Conservation (phyloP, 2,113 vertebrate genomes). For the Scartelaos histophorus region DNA sequence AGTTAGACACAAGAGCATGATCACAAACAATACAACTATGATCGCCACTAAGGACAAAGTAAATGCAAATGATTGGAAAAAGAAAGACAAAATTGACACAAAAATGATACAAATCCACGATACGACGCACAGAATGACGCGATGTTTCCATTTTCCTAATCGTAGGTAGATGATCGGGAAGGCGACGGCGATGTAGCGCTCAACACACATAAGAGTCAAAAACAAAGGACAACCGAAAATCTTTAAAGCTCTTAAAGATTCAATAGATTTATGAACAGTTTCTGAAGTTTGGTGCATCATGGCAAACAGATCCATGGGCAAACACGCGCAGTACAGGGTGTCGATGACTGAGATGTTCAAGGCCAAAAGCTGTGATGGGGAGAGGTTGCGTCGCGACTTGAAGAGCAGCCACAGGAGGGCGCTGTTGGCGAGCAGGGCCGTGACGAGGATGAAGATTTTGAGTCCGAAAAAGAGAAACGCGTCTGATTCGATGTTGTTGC, state of each 20-base stretch:
- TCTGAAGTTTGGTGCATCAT: background rate
- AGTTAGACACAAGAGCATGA: slow-evolving; percentile 51
- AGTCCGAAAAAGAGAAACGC: slow-evolving; percentile 1
- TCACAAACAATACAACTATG: slow-evolving; percentile 30
- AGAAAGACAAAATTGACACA: slow-evolving; percentile 4
- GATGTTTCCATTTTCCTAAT: slow-evolving; percentile 34
- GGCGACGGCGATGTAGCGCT: slow-evolving; percentile 51
- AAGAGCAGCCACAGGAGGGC: slow-evolving; percentile 49
- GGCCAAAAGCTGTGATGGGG: slow-evolving; percentile 50
- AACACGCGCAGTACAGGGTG: slow-evolving; percentile 34
- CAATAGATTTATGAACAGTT: background rate
- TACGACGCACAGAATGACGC: slow-evolving; percentile 14
- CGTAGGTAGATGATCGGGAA: slow-evolving; percentile 38
- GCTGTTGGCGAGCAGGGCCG: slow-evolving; percentile 32
- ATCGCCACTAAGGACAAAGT: slow-evolving; percentile 10
- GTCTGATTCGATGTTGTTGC: background rate
- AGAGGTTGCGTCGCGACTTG: slow-evolving; percentile 19
- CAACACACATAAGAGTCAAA: slow-evolving; percentile 60
- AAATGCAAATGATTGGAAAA: slow-evolving; percentile 2
- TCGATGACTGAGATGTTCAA: slow-evolving; percentile 45
- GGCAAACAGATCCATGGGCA: slow-evolving; percentile 24
- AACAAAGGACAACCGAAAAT: slow-evolving; percentile 57
- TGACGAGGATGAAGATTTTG: slow-evolving; percentile 22
- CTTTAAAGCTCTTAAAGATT: slow-evolving; percentile 30
- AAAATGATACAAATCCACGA: slow-evolving; percentile 44